A percentile compares a stretch with the other conserved stretches of the same genome.
phyloP scores from a whole-genome alignment of 2,888 invertebrate species.

The Andrena camellia region DNA sequence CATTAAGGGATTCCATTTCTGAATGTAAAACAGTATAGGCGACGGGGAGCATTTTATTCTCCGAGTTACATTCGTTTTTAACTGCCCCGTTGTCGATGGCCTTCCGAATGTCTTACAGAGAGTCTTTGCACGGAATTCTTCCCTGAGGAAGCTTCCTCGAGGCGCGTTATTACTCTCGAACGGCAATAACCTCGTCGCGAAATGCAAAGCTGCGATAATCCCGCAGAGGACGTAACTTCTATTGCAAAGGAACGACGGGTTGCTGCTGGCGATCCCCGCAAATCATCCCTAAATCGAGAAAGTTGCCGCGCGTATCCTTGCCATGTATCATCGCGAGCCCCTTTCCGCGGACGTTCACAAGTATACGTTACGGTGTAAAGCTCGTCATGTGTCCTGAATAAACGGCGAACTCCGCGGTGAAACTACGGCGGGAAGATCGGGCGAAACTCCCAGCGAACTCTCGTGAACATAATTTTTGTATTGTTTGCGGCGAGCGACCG shows the following conservation, averaged over 20 bases:
- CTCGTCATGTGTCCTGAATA: constrained; percentile 80
- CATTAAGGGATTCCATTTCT: too few relatives aligned
- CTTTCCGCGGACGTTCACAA: constrained; percentile 9
- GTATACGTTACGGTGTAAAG: constrained; percentile 42
- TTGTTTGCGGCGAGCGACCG: constrained; percentile 77
- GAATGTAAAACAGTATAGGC: too few relatives aligned
- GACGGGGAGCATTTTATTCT: too few relatives aligned
- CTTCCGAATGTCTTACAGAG: neutral
- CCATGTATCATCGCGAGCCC: constrained; percentile 59
- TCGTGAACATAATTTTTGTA: constrained; percentile 84
- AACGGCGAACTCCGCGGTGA: constrained; percentile 72
- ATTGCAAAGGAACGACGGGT: constrained; percentile 39
- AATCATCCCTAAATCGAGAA: constrained; percentile 79
- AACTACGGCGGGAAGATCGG: constrained; percentile 78
- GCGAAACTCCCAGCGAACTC: constrained; percentile 80
- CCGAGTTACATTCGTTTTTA: too few relatives aligned
- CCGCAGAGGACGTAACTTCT: constrained; percentile 2
- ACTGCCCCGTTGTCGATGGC: too few relatives aligned
- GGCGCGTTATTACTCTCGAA: constrained; percentile 3
- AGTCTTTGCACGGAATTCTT: neutral
- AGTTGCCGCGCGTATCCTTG: constrained; percentile 69
- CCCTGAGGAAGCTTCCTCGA: neutral
- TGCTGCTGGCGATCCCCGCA: constrained; percentile 57
- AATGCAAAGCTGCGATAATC: constrained; percentile 57
- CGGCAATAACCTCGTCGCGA: constrained; percentile 33